Evolutionary conservation across 2,797 vertebrate genomes (phyloP).

Genomic region (Chiroxiphia lanceolata): DNA sequence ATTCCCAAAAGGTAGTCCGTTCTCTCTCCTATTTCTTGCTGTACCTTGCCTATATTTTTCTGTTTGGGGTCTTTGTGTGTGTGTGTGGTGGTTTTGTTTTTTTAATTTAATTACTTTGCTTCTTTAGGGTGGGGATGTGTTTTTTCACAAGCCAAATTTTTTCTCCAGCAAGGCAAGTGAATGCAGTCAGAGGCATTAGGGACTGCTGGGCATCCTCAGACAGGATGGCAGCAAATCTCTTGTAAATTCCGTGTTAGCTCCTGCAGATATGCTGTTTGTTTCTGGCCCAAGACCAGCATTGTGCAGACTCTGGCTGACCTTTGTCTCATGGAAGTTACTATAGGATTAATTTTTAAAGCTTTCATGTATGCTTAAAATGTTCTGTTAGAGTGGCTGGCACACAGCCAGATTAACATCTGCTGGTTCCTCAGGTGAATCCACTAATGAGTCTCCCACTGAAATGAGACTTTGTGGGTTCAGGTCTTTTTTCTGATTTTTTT

Average conservation of each 20-base stretch:
- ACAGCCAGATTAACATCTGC: neutral
- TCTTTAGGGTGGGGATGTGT: neutral
- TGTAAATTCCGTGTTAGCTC: neutral
- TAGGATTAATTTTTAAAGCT: constrained; percentile 46
- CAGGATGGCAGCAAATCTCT: neutral
- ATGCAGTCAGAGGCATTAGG: neutral
- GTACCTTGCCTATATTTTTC: neutral
- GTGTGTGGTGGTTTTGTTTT: neutral
- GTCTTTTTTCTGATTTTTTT: neutral
- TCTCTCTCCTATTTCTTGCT: constrained; percentile 44
- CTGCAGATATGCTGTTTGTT: neutral
- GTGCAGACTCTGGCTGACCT: constrained; percentile 6
- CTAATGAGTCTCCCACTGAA: neutral
- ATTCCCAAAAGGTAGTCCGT: constrained; percentile 48
- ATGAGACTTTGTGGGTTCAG: neutral
- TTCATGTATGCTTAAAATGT: neutral
- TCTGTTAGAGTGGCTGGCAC: neutral
- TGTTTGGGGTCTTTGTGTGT: neutral
- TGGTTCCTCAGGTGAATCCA: constrained; percentile 7
- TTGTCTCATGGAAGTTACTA: neutral
- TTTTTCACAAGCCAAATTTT: neutral
- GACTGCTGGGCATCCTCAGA: neutral
- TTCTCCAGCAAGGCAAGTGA: neutral
- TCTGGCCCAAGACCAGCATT: neutral
- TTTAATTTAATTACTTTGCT: neutral